These are phyloP conservation scores for Hirtodrosophila trivittata DNA, from an alignment of 2,888 invertebrate genomes.

Conservation along the genomic window DNA sequence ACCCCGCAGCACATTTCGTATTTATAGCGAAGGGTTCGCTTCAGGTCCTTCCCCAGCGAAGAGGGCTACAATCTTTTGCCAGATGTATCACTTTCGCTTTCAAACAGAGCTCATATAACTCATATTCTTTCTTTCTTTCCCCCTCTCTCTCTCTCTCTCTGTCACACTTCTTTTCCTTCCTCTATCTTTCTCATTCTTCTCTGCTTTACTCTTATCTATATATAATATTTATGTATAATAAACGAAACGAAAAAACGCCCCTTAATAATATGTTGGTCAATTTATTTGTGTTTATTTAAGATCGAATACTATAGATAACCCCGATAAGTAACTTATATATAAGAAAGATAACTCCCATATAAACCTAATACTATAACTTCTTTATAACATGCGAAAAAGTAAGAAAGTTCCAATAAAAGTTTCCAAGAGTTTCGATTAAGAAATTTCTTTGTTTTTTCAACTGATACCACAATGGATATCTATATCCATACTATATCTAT, in stretches of 20 bases:
- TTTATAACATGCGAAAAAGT: too few species aligned
- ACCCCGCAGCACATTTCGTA: slow-evolving; percentile 51
- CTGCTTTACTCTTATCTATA: neutral
- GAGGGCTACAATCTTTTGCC: slow-evolving; percentile 54
- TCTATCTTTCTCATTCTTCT: neutral
- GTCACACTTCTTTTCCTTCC: slow-evolving; percentile 3
- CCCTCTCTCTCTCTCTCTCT: neutral
- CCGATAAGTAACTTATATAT: too few species aligned
- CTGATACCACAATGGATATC: too few species aligned
- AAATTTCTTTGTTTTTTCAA: too few species aligned
- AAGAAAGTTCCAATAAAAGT: too few species aligned
- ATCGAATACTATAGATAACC: slow-evolving; percentile 32
- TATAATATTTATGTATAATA: too few species aligned
- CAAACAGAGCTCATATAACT: slow-evolving; percentile 42
- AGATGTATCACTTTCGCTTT: slow-evolving; percentile 74
- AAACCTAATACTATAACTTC: too few species aligned
- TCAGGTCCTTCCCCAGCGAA: slow-evolving; percentile 26
- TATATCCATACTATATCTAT: too few species aligned
- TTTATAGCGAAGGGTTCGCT: slow-evolving; percentile 44
- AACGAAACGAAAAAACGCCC: slow-evolving; percentile 25
- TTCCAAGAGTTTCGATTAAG: too few species aligned
- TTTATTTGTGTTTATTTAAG: slow-evolving; percentile 42
- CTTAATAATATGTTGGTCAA: slow-evolving; percentile 48
- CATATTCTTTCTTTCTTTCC: slow-evolving; percentile 10
- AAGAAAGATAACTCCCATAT: too few species aligned